Base-by-base conservation (phyloP, 2,797 vertebrate species). In the Manis javanica region DNA sequence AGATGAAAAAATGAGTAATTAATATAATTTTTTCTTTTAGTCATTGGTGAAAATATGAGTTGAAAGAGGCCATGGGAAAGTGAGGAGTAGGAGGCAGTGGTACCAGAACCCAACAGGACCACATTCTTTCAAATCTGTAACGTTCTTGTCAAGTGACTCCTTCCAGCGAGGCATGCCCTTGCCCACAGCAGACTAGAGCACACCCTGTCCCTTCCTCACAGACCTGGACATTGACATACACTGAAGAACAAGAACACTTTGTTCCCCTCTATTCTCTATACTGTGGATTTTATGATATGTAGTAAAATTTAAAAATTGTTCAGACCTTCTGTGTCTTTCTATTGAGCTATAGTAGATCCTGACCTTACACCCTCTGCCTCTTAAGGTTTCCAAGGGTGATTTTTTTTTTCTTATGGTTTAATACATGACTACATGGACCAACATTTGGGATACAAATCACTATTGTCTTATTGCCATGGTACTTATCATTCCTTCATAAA, bases 401-500 rank as follows among this genome's bases (percentile, higher is more conserved):
- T 90, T 34, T 72, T 87, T 87, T 92, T 95, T 68, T 49, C 92
- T 91, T 46, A 79, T 89, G 64, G n/a, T 51, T 96, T 91, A 94
- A 83, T 39, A 81, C 63, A 84, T 84, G 83, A 92, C 86, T 53
- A 57, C 24, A 42, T 78, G 86, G 24, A 83, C 81, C n/a, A 88
- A 68, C n/a, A 19, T 77, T 83, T 83, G 15, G 31, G 59, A 69
- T 46, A 75, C 78, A 96, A 89, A 87, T 87, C 68, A 53, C 72
- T 23, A 69, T 79, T 94, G 82, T 88, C 87, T 72, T 77, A 82
- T 68, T 68, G 51, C 74, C 55, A 49, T 51, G 39, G 59, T 88
- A 77, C 90, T 94, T 96, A 92, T 72, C 85, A 46, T 89, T 88
- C 55, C 63, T 96, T 87, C 82, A 84, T 79, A 94, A 86, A 71